Base-by-base conservation (phyloP, 1,140 invertebrate species). In the Drosophila willistoni region DNA sequence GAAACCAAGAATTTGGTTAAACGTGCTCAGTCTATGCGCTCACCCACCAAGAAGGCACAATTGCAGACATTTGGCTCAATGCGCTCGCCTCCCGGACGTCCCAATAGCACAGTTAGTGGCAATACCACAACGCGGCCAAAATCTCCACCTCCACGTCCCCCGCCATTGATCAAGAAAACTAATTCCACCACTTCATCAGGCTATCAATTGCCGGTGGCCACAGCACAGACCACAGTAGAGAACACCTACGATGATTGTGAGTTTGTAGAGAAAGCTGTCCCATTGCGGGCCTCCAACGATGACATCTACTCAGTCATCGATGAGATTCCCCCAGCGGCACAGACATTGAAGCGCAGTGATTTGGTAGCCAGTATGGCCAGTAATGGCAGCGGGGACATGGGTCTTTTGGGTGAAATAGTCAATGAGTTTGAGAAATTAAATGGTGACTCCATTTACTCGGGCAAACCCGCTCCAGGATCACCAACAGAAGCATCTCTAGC, bases 251-350 rank as follows among this genome's bases (percentile, higher is more conserved):
- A 96, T 60, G 96, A 97, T 78, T 97, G 96, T 79, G 94, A 96
- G 68, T 96, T 95, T 69, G 79, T 94, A 6, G 94, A 95, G 73
- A 57, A 39, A 51, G 13, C 17, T 5, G 44, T 55, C 56, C 12
- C 65, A 62, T 59, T 59, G 9, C 76, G 73, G 2, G 95, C 94
- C 12, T 92, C 81, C 47, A 80, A 75, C 29, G 96, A 97, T 75
- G 97, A 97, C 83, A 97, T 97, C 70, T 97, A 97, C 82, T 96
- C 96, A 1, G 95, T 97, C 0, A 97, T 97, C 55, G 96, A 97
- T 85, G 97, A 97, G 87, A 93, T 93, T 75, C 94, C 94, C 0
- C 79, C 91, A 3, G 79, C 65, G 33, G 91, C 89, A 2, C 80
- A 90, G 92, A 91, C 90, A 2, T 64, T 91, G 6, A 91, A 91